A percentile compares a stretch with the other conserved stretches of the same genome.
phyloP scores from a whole-genome alignment of 1,140 invertebrate species.

The Agrilus planipennis region DNA sequence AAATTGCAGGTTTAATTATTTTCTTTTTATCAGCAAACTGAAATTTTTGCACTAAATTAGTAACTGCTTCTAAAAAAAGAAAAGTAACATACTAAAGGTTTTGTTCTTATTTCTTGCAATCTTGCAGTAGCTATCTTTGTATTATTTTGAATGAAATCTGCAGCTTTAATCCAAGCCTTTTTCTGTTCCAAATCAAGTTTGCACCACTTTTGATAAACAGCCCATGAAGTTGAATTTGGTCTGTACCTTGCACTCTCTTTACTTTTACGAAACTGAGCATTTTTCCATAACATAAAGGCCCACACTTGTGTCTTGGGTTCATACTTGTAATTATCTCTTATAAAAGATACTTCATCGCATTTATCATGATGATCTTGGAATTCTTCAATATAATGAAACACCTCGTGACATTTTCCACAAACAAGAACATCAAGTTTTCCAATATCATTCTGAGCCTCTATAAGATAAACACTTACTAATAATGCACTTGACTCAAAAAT shows the following conservation, averaged over 20 bases:
- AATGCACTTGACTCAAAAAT: slow-evolving; percentile 8
- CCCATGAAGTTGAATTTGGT: slow-evolving; percentile 51
- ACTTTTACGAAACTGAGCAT: slow-evolving; percentile 25
- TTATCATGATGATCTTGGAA: slow-evolving; percentile 58
- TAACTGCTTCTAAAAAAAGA: too few relatives aligned
- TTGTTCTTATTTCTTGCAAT: slow-evolving; percentile 32
- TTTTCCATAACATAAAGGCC: slow-evolving; percentile 73
- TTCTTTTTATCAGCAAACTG: neutral
- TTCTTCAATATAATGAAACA: slow-evolving; percentile 66
- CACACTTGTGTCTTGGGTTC: slow-evolving; percentile 71
- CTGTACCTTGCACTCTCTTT: slow-evolving; percentile 37
- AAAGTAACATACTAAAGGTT: too few relatives aligned
- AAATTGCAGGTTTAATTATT: neutral
- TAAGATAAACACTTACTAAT: slow-evolving; percentile 17
- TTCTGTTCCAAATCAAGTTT: slow-evolving; percentile 57
- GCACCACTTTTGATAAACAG: slow-evolving; percentile 70
- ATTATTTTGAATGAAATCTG: slow-evolving; percentile 58
- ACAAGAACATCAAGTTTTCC: slow-evolving; percentile 62
- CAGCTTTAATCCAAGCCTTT: slow-evolving; percentile 64
- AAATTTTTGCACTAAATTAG: too few relatives aligned
- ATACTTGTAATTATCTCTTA: slow-evolving; percentile 26
- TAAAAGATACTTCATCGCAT: slow-evolving; percentile 39
- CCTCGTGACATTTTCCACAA: slow-evolving; percentile 65
- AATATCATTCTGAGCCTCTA: slow-evolving; percentile 63
- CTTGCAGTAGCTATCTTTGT: slow-evolving; percentile 42